A percentile compares a stretch with the other conserved stretches of the same genome.
phyloP scores from a whole-genome alignment of 2,888 invertebrate genomes.

The Idaea straminata region DNA sequence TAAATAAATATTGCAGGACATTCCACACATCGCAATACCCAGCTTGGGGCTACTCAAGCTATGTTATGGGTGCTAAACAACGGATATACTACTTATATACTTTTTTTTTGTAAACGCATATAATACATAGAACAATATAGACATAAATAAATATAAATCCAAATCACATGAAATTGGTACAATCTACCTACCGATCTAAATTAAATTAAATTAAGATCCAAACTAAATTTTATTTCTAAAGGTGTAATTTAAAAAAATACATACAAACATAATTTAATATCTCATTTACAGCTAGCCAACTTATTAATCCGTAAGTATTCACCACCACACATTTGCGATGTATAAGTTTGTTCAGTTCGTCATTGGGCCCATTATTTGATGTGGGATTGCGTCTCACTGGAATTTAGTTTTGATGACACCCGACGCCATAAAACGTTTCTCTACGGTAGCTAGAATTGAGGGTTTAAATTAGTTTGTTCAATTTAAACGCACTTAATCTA shows the following conservation, averaged over 20 bases:
- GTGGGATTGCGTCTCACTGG: constrained; percentile 63
- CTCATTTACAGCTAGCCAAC: not conserved
- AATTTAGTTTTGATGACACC: constrained; percentile 68
- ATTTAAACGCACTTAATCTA: not conserved
- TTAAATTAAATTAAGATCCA: too few relatives aligned
- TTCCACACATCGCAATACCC: too few relatives aligned
- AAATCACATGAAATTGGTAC: too few relatives aligned
- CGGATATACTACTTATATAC: too few relatives aligned
- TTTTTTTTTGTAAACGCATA: too few relatives aligned
- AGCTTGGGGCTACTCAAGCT: too few relatives aligned
- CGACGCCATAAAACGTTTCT: constrained; percentile 22
- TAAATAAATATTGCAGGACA: too few relatives aligned
- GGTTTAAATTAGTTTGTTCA: constrained; percentile 39
- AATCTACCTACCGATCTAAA: too few relatives aligned
- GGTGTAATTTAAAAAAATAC: not conserved
- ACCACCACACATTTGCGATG: constrained; percentile 35
- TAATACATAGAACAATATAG: too few relatives aligned
- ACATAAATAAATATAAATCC: too few relatives aligned
- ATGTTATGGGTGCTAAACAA: too few relatives aligned
- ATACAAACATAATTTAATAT: not conserved
- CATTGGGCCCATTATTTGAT: constrained; percentile 70
- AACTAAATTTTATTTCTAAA: not conserved
- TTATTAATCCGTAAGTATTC: constrained; percentile 32
- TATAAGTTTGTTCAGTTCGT: constrained; percentile 67
- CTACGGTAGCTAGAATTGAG: constrained; percentile 45